phyloP scores from a whole-genome alignment of 2,113 vertebrate species.

The Cyprinus carpio region DNA sequence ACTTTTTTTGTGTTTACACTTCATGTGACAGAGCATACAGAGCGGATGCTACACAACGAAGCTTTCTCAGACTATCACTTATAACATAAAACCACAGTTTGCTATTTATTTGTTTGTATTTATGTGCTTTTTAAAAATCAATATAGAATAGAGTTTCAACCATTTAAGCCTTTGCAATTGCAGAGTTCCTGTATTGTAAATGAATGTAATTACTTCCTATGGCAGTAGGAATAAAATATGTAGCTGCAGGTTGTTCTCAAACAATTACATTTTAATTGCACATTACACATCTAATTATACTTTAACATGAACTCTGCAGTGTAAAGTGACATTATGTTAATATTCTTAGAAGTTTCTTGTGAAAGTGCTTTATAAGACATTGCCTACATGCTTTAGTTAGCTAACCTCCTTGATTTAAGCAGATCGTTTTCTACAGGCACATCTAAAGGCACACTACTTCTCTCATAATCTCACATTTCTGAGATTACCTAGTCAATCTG shows the following conservation, averaged over 20 bases:
- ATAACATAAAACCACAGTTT: too few relatives aligned
- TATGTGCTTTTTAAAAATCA: neutral
- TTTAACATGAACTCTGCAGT: neutral
- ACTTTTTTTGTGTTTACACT: too few relatives aligned
- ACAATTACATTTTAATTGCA: slow-evolving; percentile 3
- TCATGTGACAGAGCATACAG: too few relatives aligned
- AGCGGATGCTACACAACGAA: too few relatives aligned
- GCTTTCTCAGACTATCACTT: too few relatives aligned
- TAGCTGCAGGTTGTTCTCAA: slow-evolving; percentile 2
- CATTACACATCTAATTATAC: slow-evolving; percentile 2
- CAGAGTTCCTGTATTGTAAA: neutral
- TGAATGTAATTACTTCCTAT: neutral
- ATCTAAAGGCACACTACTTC: neutral
- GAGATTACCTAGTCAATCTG: slow-evolving; percentile 6
- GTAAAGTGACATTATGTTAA: slow-evolving; percentile 4
- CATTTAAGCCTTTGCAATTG: neutral
- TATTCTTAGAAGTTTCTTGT: neutral
- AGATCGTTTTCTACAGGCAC: neutral
- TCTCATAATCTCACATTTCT: slow-evolving; percentile 10
- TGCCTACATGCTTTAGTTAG: neutral
- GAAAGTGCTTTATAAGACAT: neutral
- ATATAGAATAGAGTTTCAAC: neutral
- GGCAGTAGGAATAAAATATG: slow-evolving; percentile 10
- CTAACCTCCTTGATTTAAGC: neutral
- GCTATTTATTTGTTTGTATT: too few relatives aligned